phyloP scores from a whole-genome alignment of 2,888 invertebrate species.

The Tachina fera region DNA sequence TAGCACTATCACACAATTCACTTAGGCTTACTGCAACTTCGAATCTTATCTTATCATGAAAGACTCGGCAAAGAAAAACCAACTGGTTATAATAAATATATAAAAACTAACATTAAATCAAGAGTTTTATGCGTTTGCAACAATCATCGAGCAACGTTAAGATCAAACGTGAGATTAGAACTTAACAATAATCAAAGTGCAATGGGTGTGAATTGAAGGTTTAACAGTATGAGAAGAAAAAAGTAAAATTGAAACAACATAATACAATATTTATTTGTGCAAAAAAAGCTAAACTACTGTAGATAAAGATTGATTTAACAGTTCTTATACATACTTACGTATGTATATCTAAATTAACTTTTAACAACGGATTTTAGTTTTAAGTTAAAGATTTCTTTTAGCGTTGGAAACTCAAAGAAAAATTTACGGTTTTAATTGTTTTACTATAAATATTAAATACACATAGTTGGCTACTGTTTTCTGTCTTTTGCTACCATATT shows the following conservation, averaged over 20 bases:
- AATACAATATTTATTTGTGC: constrained; percentile 37
- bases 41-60: constrained; percentile 63
- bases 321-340: background rate
- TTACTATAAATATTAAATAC: too few species aligned
- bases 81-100: background rate
- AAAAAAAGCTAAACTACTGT: background rate
- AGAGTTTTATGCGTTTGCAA: constrained; percentile 49
- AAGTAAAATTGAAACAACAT: constrained; percentile 11
- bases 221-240: constrained; percentile 44
- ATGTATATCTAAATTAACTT: background rate
- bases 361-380: background rate
- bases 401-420: background rate
- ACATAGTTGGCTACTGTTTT: too few species aligned
- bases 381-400: background rate
- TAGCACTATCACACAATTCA: constrained; percentile 30
- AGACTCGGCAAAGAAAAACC: constrained; percentile 16
- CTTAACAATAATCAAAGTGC: constrained; percentile 60
- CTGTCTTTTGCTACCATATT: too few species aligned
- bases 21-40: constrained; percentile 40
- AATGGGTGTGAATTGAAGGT: constrained; percentile 70
- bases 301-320: constrained; percentile 54
- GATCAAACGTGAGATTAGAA: constrained; percentile 70
- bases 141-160: constrained; percentile 68
- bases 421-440: background rate
- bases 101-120: constrained; percentile 28